A percentile compares a stretch with the other conserved stretches of the same genome.
These are phyloP conservation scores for Oeneis ivallda DNA, from an alignment of 2,888 invertebrate genomes.

Conservation along the genomic window DNA sequence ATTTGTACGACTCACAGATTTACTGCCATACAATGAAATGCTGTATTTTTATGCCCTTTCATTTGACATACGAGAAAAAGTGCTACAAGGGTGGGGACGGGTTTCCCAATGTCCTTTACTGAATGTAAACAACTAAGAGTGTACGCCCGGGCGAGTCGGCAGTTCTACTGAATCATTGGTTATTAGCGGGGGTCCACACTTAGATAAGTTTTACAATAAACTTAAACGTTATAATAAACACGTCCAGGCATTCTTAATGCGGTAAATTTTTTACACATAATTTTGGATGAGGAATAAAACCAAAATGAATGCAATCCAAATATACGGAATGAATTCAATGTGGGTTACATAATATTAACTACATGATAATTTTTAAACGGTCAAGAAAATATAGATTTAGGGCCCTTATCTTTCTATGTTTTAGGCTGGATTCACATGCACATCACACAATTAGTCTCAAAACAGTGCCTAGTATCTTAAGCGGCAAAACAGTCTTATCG, in stretches of 20 bases:
- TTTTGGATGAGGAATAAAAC: conserved; percentile 42
- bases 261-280: conserved; percentile 52
- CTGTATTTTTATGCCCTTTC: no score
- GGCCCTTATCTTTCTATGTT: conserved; percentile 2
- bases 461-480: no score
- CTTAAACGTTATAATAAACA: conserved; percentile 53
- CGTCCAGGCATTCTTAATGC: conserved; percentile 72
- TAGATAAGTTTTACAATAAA: conserved; percentile 55
- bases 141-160: conserved; percentile 49
- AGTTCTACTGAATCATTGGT: conserved; percentile 9
- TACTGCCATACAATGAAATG: no score
- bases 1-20: no score
- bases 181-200: conserved; percentile 55
- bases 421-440: no score
- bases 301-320: conserved; percentile 65
- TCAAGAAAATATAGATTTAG: conserved; percentile 55
- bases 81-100: no score
- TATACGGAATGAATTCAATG: conserved; percentile 55
- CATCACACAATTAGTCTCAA: no score
- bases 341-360: conserved; percentile 45
- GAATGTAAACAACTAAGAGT: conserved; percentile 61
- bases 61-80: no score
- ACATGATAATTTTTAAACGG: conserved; percentile 42
- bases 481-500: no score
- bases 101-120: conserved; percentile 42